These are phyloP conservation scores for Fregata magnificens DNA, from an alignment of 2,113 vertebrate genomes.

Conservation along the genomic window DNA sequence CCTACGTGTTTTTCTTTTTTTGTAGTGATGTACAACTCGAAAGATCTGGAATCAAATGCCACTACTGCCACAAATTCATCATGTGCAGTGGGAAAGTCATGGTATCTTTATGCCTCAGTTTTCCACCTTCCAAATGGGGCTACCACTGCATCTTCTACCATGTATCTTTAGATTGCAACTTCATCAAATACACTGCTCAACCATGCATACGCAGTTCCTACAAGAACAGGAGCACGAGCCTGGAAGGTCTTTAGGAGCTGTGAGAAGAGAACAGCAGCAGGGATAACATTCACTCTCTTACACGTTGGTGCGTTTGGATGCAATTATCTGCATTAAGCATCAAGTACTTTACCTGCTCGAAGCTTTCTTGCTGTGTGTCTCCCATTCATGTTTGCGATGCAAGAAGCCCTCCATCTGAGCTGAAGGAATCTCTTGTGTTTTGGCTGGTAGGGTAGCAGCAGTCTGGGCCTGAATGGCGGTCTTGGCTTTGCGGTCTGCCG, in stretches of 20 bases:
- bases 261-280: not conserved
- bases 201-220: not conserved
- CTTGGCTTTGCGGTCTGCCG: slow-evolving; percentile 83
- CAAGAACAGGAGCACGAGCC: not conserved
- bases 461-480: slow-evolving; percentile 80
- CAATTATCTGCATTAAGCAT: not conserved
- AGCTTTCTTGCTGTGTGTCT: slow-evolving; percentile 95
- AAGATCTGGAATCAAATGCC: slow-evolving; percentile 30
- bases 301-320: not conserved
- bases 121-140: not conserved
- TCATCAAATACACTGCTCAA: not conserved
- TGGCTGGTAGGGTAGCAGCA: slow-evolving; percentile 85
- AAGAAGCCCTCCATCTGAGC: slow-evolving; percentile 90
- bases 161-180: not conserved
- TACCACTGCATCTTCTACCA: not conserved
- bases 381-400: slow-evolving; percentile 95
- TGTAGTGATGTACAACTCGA: not conserved
- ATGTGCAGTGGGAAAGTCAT: not conserved
- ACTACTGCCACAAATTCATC: not conserved
- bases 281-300: not conserved
- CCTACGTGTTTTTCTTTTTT: slow-evolving; percentile 48
- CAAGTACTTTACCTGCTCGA: slow-evolving; percentile 84
- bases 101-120: not conserved
- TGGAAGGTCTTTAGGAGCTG: not conserved
- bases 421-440: slow-evolving; percentile 80